Evolutionary conservation across 1,140 invertebrate species (phyloP), one percentile per base, ranked within the genome.

Genomic region (Magallana gigas): DNA sequence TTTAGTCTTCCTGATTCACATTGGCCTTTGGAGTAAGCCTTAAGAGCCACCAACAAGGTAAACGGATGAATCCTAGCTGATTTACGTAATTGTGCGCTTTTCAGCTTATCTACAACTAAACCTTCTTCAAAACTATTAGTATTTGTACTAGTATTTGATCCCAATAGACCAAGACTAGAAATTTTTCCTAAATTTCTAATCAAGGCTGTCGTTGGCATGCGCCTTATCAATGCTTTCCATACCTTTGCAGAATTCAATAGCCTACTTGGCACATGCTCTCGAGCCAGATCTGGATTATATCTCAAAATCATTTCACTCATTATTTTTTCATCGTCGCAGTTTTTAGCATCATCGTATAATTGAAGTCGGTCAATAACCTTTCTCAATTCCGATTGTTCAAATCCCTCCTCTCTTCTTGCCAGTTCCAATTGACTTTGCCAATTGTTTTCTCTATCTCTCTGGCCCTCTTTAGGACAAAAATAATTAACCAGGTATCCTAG

Each of bases 281-380:
- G 90, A 14, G 95, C 95, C 58, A 96, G 90, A 14, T 95, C 95
- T 57, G 96, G 95, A 29, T 95, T 90, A 87, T 96, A 92, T 8
- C 90, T 57, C 86, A 95, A 92, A 5, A 96, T 94, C 76, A 96
- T 93, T 36, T 91, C 88, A 4, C 95, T 96, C 3, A 95, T 95
- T 4, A 94, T 92, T 4, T 96, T 95, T 16, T 36, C 36, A 62
- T 48, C 14, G 56, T 95, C 95, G 80, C 96, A 96, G 23, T 95
- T 95, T 90, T 96, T 95, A 12, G 96, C 95, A 64, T 96, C 95
- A 88, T 96, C 96, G 1, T 96, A 95, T n/a, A 94, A 95, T 91
- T 96, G 94, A 48, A 97, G 94, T 85, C 96, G 96, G 1, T 95
- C 91, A 58, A 96, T 92, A 80, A 97, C 92, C 85, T 96, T 93